Conservation (phyloP, 1,140 invertebrate genomes). For the Solen grandis region DNA sequence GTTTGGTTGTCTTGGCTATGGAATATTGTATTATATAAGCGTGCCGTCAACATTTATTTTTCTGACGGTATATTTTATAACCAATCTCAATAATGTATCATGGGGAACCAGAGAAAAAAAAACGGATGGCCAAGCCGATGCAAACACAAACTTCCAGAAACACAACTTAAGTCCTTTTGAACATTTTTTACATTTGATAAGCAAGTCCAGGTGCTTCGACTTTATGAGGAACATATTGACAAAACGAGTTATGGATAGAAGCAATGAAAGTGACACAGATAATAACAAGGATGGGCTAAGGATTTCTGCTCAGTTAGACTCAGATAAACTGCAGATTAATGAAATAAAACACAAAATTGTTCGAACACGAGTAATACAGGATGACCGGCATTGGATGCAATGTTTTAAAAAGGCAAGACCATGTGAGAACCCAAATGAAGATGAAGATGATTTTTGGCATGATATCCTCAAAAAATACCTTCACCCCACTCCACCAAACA, state of each 20-base stretch:
- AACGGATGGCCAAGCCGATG: neutral
- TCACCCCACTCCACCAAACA: constrained; percentile 65
- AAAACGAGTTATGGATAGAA: no score
- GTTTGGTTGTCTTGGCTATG: constrained; percentile 96
- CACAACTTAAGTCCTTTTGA: neutral
- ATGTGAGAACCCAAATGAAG: neutral
- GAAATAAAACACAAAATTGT: no score
- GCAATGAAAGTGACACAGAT: neutral
- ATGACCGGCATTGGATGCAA: constrained; percentile 17
- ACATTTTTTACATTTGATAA: no score
- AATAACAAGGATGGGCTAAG: neutral
- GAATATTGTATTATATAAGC: constrained; percentile 95
- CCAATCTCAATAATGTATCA: constrained; percentile 97
- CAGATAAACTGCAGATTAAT: neutral
- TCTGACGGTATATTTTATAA: constrained; percentile 97
- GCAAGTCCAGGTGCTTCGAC: no score
- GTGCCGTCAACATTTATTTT: constrained; percentile 99
- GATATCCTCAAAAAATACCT: constrained; percentile 66
- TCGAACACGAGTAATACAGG: no score
- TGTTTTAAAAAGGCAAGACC: constrained; percentile 1
- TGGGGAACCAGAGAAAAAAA: constrained; percentile 97
- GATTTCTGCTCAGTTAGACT: neutral
- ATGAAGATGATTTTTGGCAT: constrained; percentile 51
- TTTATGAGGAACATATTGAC: neutral
- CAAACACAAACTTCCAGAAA: neutral